Evolutionary conservation across 2,113 vertebrate genomes (phyloP).

Genomic region (Trachemys scripta): DNA sequence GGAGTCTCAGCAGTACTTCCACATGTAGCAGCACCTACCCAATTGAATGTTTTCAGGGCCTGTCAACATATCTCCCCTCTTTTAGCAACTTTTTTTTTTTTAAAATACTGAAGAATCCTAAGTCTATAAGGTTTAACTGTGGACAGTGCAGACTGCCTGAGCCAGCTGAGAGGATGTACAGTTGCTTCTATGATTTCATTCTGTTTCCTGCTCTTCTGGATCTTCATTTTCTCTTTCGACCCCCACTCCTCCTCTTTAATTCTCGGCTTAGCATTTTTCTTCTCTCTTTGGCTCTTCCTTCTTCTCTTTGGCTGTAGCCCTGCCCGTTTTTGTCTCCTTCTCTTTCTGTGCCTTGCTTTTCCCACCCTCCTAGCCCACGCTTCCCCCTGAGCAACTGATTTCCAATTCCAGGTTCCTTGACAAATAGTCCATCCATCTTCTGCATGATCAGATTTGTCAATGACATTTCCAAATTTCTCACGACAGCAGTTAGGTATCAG

Average conservation of each 20-base stretch:
- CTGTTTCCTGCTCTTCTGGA: background rate
- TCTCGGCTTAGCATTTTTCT: background rate
- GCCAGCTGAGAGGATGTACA: background rate
- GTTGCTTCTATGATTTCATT: background rate
- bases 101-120: background rate
- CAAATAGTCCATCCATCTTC: background rate
- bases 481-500: background rate
- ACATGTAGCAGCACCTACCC: background rate
- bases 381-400: background rate
- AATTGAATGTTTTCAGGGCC: background rate
- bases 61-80: background rate
- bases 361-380: background rate
- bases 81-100: background rate
- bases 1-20: background rate
- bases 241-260: background rate
- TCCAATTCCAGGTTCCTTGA: background rate
- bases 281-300: background rate
- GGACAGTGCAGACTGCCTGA: background rate
- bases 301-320: background rate
- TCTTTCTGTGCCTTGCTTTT: background rate
- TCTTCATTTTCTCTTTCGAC: background rate
- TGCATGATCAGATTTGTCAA: background rate
- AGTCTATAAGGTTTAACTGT: background rate
- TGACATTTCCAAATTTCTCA: background rate
- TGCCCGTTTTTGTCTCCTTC: background rate